Conservation (phyloP, 1,140 invertebrate species). For the Euglossa dilemma region DNA sequence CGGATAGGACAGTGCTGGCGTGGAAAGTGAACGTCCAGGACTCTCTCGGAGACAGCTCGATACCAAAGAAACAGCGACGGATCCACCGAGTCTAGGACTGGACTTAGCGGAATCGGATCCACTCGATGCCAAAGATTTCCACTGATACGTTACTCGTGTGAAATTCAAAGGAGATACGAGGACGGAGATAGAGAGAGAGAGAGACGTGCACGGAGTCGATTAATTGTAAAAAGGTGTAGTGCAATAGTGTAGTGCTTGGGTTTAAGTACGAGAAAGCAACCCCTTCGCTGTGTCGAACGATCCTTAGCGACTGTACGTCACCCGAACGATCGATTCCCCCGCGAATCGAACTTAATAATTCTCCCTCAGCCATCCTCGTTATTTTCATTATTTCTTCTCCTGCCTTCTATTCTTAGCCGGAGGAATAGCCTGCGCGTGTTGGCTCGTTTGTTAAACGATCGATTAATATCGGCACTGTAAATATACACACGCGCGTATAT, state of each 20-base stretch:
- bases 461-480: constrained; percentile 80
- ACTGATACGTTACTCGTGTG: neutral
- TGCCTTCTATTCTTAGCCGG: constrained; percentile 25
- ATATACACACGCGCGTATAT: constrained; percentile 60
- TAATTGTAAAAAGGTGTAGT: constrained; percentile 67
- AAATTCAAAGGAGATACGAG: neutral
- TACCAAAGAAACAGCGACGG: neutral
- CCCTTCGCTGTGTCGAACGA: neutral
- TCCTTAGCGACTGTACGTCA: constrained; percentile 13
- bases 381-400: neutral
- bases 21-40: neutral
- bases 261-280: constrained; percentile 27
- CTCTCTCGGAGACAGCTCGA: neutral
- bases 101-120: too few species aligned
- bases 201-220: neutral
- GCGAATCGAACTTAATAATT: constrained; percentile 9
- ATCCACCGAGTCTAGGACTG: neutral
- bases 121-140: neutral
- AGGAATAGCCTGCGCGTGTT: constrained; percentile 33
- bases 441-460: constrained; percentile 57
- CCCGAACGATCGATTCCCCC: constrained; percentile 10
- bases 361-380: neutral
- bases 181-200: neutral
- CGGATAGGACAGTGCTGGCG: neutral
- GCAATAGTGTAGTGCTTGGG: constrained; percentile 62